A percentile compares a stretch with the other conserved stretches of the same genome.
phyloP scores from a whole-genome alignment of 64 coral and sea anemone species.

The Stichodactyla mertensii region DNA sequence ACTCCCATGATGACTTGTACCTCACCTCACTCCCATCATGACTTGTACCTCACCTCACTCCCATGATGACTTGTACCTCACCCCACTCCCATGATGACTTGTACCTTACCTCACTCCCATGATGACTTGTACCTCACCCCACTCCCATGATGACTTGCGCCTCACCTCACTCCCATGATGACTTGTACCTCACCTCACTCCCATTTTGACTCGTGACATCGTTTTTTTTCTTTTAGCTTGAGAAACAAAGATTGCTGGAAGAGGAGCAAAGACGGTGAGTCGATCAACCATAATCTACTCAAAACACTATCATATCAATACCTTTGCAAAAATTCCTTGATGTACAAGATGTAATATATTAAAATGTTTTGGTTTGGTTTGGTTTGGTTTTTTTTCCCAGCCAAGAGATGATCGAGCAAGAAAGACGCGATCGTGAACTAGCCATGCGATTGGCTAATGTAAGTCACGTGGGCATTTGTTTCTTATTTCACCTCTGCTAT shows the following conservation, averaged over 20 bases:
- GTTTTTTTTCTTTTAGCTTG: neutral
- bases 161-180: neutral
- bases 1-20: neutral
- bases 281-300: neutral
- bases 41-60: neutral
- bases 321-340: too few species aligned
- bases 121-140: neutral
- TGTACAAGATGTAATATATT: too few species aligned
- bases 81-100: neutral
- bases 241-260: constrained; percentile 27
- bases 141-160: neutral
- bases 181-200: neutral
- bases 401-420: constrained; percentile 59
- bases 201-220: neutral
- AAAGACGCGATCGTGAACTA: constrained; percentile 62
- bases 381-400: constrained; percentile 21
- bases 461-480: neutral
- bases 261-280: constrained; percentile 44
- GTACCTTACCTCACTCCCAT: neutral
- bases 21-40: neutral
- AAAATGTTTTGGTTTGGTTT: too few species aligned
- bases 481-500: neutral
- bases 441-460: constrained; percentile 62
- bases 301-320: neutral
- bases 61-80: neutral